These are phyloP conservation scores for Drosophila cognata DNA, from an alignment of 2,888 invertebrate species.

Conservation along the genomic window DNA sequence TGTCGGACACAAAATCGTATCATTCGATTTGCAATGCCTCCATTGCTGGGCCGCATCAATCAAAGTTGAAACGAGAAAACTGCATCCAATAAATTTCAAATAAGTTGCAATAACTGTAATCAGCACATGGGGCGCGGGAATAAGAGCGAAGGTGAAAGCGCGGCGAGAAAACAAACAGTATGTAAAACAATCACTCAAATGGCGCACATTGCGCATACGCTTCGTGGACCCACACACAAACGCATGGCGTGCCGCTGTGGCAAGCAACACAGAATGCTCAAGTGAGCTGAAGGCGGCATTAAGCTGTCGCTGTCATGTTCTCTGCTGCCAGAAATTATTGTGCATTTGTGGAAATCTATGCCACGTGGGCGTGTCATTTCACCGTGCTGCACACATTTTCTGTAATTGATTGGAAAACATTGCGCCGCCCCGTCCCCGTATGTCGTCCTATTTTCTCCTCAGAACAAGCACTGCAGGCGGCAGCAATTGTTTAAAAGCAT, in stretches of 20 bases:
- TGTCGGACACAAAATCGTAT: slow-evolving; percentile 24
- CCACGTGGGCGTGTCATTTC: slow-evolving; percentile 68
- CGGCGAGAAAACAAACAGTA: slow-evolving; percentile 53
- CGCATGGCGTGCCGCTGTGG: not conserved
- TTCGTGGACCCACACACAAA: slow-evolving; percentile 44
- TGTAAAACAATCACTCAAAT: slow-evolving; percentile 79
- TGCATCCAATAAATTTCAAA: slow-evolving; percentile 74
- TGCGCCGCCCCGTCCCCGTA: slow-evolving; percentile 8
- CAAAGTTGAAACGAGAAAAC: slow-evolving; percentile 62
- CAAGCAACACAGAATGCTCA: slow-evolving; percentile 17
- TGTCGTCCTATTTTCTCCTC: not conserved
- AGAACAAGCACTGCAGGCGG: not conserved
- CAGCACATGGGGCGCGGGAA: slow-evolving; percentile 54
- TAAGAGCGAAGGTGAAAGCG: not conserved
- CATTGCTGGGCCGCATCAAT: slow-evolving; percentile 57
- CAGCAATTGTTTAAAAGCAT: slow-evolving; percentile 78
- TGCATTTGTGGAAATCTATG: slow-evolving; percentile 78
- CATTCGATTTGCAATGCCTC: slow-evolving; percentile 44
- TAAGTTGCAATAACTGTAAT: slow-evolving; percentile 79
- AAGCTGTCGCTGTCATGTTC: slow-evolving; percentile 75
- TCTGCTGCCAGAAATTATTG: slow-evolving; percentile 74
- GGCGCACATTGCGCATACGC: slow-evolving; percentile 70
- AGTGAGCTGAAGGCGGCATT: slow-evolving; percentile 59
- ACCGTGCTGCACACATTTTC: slow-evolving; percentile 54
- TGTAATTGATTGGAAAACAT: slow-evolving; percentile 77